phyloP scores from a whole-genome alignment of 2,113 vertebrate genomes.

The Pseudorectes ferrugineus region DNA sequence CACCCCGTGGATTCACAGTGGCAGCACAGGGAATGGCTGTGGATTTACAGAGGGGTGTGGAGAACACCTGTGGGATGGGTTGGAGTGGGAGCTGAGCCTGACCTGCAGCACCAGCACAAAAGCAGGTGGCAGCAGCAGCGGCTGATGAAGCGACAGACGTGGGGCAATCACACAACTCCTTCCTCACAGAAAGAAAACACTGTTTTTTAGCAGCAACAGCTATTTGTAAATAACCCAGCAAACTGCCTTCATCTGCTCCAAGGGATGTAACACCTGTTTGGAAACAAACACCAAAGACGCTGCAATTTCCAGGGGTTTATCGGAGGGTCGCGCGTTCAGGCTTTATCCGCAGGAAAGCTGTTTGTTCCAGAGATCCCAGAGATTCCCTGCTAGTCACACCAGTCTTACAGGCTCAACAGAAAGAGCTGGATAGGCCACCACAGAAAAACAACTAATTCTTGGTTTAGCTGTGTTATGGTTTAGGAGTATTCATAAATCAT shows the following conservation, averaged over 20 bases:
- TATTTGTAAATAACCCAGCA: background rate
- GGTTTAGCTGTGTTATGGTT: background rate
- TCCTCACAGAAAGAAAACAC: background rate
- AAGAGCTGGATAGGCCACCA: background rate
- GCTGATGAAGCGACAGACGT: rapidly evolving
- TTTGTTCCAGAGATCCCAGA: background rate
- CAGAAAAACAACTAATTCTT: constrained; percentile 1
- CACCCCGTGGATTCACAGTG: background rate
- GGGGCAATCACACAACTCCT: background rate
- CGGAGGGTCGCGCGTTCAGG: rapidly evolving
- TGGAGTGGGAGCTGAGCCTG: background rate
- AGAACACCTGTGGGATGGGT: background rate
- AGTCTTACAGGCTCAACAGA: background rate
- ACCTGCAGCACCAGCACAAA: background rate
- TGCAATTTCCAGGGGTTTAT: background rate
- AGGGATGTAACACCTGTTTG: background rate
- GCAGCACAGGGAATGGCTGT: background rate
- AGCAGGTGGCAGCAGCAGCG: background rate
- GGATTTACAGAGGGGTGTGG: rapidly evolving
- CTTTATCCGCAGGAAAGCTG: background rate
- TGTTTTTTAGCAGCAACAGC: background rate
- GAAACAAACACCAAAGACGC: background rate
- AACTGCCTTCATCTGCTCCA: background rate
- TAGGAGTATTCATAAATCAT: constrained; percentile 1
- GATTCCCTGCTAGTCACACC: background rate